phyloP scores from a whole-genome alignment of 2,113 vertebrate species.

The Ramphastos sulfuratus region DNA sequence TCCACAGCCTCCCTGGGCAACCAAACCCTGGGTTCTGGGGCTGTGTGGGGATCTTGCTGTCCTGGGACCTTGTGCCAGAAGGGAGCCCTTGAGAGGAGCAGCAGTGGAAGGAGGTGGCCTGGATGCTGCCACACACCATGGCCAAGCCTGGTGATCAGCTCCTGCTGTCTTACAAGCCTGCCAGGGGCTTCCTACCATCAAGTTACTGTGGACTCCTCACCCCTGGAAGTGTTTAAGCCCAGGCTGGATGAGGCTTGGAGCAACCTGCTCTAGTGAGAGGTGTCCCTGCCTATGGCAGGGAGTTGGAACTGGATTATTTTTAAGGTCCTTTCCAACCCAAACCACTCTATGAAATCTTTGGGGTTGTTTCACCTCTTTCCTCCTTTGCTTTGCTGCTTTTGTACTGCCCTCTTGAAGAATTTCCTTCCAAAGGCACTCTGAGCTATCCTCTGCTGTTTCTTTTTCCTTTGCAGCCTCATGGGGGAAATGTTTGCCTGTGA shows the following conservation, averaged over 20 bases:
- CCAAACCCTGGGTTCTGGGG: neutral
- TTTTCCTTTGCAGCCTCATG: conserved; percentile 78
- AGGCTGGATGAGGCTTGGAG: too few relatives aligned
- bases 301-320: too few relatives aligned
- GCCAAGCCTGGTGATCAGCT: neutral
- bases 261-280: too few relatives aligned
- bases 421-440: neutral
- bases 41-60: neutral
- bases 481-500: conserved; percentile 81
- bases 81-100: neutral
- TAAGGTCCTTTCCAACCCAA: too few relatives aligned
- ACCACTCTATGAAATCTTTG: neutral
- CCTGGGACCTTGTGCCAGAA: neutral
- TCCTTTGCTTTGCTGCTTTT: neutral
- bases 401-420: too few relatives aligned
- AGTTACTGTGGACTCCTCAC: too few relatives aligned
- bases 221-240: too few relatives aligned
- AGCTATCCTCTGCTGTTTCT: conserved; percentile 65
- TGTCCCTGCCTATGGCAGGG: too few relatives aligned
- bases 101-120: neutral
- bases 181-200: neutral
- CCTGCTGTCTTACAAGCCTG: neutral
- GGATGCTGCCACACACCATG: accelerated
- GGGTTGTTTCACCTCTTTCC: neutral
- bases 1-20: too few relatives aligned